Conservation (phyloP, 2,113 vertebrate species). For the Calypte anna region DNA sequence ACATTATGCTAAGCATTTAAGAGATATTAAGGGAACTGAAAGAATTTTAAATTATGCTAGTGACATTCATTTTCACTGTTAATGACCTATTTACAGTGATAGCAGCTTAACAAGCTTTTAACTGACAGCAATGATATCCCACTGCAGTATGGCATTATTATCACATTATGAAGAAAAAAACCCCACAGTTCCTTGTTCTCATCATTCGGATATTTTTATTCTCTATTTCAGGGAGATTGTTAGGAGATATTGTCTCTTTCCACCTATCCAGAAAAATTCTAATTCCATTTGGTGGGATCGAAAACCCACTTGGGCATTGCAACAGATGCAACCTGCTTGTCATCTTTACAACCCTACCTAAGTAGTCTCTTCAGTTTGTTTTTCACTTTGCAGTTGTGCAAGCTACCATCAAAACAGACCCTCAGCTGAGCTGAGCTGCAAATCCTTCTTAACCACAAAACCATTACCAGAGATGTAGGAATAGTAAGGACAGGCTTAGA, state of each 20-base stretch:
- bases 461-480: not conserved
- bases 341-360: not conserved
- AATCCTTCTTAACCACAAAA: not conserved
- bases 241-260: not conserved
- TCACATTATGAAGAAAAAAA: conserved; percentile 27
- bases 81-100: conserved; percentile 55
- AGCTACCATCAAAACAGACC: not conserved
- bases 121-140: conserved; percentile 34
- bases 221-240: conserved; percentile 2
- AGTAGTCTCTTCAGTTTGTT: not conserved
- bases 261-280: not conserved
- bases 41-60: conserved; percentile 7
- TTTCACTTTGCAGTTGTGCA: not conserved
- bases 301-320: not conserved
- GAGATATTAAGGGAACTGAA: conserved; percentile 47
- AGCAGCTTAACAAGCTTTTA: conserved; percentile 54
- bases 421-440: not conserved
- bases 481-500: not conserved
- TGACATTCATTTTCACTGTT: conserved; percentile 58
- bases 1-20: conserved; percentile 10
- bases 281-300: not conserved
- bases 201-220: conserved; percentile 45
- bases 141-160: conserved; percentile 38
- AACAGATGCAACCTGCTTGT: not conserved
- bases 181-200: conserved; percentile 24